Base-by-base conservation (phyloP, 2,888 invertebrate species). In the Cataglyphis cursor region DNA sequence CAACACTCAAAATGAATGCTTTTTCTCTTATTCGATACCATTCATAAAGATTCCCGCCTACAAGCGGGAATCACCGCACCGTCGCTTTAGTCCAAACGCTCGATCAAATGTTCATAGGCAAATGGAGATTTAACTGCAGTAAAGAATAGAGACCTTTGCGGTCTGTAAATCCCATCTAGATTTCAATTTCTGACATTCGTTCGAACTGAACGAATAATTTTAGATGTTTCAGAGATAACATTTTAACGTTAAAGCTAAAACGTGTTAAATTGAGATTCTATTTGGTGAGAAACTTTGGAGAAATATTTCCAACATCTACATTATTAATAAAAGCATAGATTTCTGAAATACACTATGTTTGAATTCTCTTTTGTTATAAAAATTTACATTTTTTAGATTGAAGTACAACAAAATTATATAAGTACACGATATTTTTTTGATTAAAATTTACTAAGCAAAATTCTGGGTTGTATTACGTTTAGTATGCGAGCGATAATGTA, bases 1-100 rank as follows among this genome's bases (percentile, higher is more conserved):
- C 75, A 66, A 76, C 38, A 76, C 59, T 82, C 59, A 66, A 82
- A 75, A 82, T 35, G 59, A 59, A 72, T 72, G 61, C 72, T 72
- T 80, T 80, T 48, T 72, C 72, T 80, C 59, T 48, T 80, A 66
- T 81, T 61, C 31, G 35, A 82, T 59, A 66, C n/a, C 57, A 28
- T 28, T 75, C 21, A 64, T 44, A 65, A 64, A 57, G 62, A 81
- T 57, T 54, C 65, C 59, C 57, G 54, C 48, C 57, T 59, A 66
- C 21, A 51, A 66, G 48, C 64, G 57, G 59, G 18, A 59, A 44
- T 65, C 57, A 51, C 18, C 38, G 65, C 76, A 81, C 24, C 38
- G 21, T 41, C n/a, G 8, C 44, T 73, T 21, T 59, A 18, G 24
- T 57, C 57, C 10, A 48, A 51, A 74, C n/a, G 48, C 41, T 75